These are phyloP conservation scores for Danio kyathit DNA, from an alignment of 2,797 vertebrate species.

Conservation along the genomic window DNA sequence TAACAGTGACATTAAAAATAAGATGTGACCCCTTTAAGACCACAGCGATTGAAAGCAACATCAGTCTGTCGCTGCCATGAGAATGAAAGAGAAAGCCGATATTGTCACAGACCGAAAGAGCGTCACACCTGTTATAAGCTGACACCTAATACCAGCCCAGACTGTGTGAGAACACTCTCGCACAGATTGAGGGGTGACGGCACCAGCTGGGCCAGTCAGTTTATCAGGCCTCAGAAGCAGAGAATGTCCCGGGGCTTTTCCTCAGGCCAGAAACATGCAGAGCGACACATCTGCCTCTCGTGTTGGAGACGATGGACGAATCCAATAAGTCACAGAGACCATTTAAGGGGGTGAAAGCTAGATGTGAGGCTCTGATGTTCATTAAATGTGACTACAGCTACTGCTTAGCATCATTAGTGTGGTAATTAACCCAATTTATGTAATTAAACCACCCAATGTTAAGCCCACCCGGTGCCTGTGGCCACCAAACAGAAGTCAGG, in stretches of 20 bases:
- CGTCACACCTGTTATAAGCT: slow-evolving; percentile 74
- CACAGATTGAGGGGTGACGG: slow-evolving; percentile 46
- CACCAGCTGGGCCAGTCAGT: slow-evolving; percentile 51
- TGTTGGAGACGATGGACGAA: slow-evolving; percentile 11
- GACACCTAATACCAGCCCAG: slow-evolving; percentile 73
- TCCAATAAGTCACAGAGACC: slow-evolving; percentile 28
- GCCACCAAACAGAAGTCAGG: slow-evolving; percentile 32
- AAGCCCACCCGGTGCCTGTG: slow-evolving; percentile 43
- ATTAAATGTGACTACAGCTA: slow-evolving; percentile 36
- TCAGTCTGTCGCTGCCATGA: background rate
- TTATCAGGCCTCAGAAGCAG: slow-evolving; percentile 30
- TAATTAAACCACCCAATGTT: slow-evolving; percentile 48
- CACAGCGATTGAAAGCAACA: background rate
- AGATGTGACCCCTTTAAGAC: background rate
- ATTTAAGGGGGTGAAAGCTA: slow-evolving; percentile 31
- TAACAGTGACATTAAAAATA: background rate
- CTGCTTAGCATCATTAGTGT: slow-evolving; percentile 48
- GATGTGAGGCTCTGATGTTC: slow-evolving; percentile 29
- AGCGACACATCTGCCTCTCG: slow-evolving; percentile 23
- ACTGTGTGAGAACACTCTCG: slow-evolving; percentile 48
- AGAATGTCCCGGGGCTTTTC: background rate
- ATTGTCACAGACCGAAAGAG: slow-evolving; percentile 71
- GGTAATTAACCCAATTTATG: slow-evolving; percentile 56
- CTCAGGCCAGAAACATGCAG: slow-evolving; percentile 24
- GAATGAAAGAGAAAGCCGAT: slow-evolving; percentile 55